Base-by-base conservation (phyloP, 2,888 invertebrate species). In the Drosophila eohydei region DNA sequence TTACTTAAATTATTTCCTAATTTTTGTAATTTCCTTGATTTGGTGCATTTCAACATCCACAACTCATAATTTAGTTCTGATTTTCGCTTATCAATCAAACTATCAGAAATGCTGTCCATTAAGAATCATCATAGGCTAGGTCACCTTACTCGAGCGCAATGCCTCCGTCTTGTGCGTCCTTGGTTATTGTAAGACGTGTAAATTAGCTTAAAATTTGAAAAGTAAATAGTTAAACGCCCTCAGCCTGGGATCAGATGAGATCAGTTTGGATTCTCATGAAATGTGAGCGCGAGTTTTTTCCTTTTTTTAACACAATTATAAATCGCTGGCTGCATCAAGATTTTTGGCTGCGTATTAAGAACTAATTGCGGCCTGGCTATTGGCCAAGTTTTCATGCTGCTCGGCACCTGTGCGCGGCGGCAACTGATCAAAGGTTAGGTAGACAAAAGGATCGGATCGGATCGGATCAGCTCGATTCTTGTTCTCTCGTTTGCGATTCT, bases 401-500 rank as follows among this genome's bases (percentile, higher is more conserved):
- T 40, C 48, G 75, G 74, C 86, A 89, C 88, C 88, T 88, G 85
- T 78, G 74, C 61, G 56, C 38, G 74, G 59, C 89, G 88, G 90
- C 69, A 21, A n/a, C 43, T 55, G 78, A 83, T 91, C 90, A 91
- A 91, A 89, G 80, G 38, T 5, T 57, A 28, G 30, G 46, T 12
- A 50, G 1, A 72, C 78, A 71, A 78, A 80, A 71, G 75, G 77
- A 71, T 78, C 74, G n/a, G 64, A 68, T 78, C 74, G n/a, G 64
- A 46, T 62, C 46, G 46, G 43, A 11, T 21, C 30, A 48, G 48
- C 30, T 48, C 48, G 30, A 16, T 11, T n/a, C 48, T 48, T 48
- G 21, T 44, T 14, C 67, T 73, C 81, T 90, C 79, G 85, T 90
- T 88, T 90, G 73, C 79, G 73, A 91, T 91, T 91, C 64, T 89